These are phyloP conservation scores for Pseudochirops corinnae DNA, from an alignment of 2,797 vertebrate species.

Conservation along the genomic window DNA sequence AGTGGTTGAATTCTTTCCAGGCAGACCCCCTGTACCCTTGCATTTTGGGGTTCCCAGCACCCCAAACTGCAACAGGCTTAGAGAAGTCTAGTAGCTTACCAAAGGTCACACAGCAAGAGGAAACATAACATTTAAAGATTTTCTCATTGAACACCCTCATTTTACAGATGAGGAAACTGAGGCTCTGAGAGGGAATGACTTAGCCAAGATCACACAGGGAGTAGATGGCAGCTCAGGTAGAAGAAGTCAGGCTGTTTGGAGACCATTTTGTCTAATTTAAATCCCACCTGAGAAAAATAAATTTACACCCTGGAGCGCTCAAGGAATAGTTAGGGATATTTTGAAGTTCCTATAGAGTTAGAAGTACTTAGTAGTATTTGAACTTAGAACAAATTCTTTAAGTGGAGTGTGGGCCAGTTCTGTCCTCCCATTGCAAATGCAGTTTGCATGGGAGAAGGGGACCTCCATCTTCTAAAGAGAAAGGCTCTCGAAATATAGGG, in stretches of 20 bases:
- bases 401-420: neutral
- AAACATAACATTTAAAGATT: neutral
- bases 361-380: neutral
- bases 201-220: neutral
- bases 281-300: neutral
- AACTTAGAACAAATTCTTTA: neutral
- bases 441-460: neutral
- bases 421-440: neutral
- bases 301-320: neutral
- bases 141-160: neutral
- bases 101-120: constrained; percentile 18
- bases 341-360: neutral
- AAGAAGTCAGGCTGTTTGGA: neutral
- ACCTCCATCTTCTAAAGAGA: neutral
- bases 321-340: neutral
- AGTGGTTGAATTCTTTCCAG: no score
- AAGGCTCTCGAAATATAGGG: no score
- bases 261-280: constrained; percentile 9
- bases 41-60: no score
- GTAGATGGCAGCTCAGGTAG: neutral
- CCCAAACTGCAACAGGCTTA: no score
- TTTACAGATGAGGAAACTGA: neutral
- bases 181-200: neutral
- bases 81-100: neutral
- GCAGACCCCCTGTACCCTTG: no score